Base-by-base conservation (phyloP, 2,888 invertebrate genomes). In the Cephus sareptanus region DNA sequence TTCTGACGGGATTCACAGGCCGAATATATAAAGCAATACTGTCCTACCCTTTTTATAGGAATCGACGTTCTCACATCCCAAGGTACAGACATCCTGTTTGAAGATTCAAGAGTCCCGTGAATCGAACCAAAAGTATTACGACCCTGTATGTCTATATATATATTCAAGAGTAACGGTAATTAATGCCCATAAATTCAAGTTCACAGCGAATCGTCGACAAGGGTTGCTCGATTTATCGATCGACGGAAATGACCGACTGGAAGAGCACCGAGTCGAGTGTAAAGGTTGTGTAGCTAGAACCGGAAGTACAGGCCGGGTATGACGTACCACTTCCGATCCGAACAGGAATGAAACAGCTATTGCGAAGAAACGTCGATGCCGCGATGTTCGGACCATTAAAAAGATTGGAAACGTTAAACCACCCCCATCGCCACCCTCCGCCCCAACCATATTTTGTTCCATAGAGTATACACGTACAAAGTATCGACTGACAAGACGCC, bases 281-380 rank as follows among this genome's bases (percentile, higher is more conserved):
- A 34, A 71, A 71, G 34, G 71, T 31, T 34, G 71, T 71, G 1
- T 71, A 71, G 34, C 71, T 3, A 79, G 78, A 79, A 81, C 80
- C 86, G 90, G 90, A 90, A 88, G 87, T 85, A 80, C 84, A 83
- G 82, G 84, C 84, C 84, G 85, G 83, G 83, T 87, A 87, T 89
- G 88, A 91, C 87, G 82, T 87, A 91, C 84, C 86, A 85, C 88
- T 88, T 90, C 89, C 90, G 87, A 83, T 70, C 78, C 77, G 82
- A 77, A 76, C 82, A 78, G 82, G 83, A 81, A 83, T 82, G 81
- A 82, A 83, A 80, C 78, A 77, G 73, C 78, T 75, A 73, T 83
- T 77, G 81, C 78, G 79, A 80, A 80, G 71, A 31, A 31, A 33
- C 71, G 15, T 71, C 71, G 71, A 71, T 71, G 71, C 33, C 33